Evolutionary conservation across 2,797 vertebrate genomes (phyloP).

Genomic region (Xiphorhynchus erythropygius): DNA sequence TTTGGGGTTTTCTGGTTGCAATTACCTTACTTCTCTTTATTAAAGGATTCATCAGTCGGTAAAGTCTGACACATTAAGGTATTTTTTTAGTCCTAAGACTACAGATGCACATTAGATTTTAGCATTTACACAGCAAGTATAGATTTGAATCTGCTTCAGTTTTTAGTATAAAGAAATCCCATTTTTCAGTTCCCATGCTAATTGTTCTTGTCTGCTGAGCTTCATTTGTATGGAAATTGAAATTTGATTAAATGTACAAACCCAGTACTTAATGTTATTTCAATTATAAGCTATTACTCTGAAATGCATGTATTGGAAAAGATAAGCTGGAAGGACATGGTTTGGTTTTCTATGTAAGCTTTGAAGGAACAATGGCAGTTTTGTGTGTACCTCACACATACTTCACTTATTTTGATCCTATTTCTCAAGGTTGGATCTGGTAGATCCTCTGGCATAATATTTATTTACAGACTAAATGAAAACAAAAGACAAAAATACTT

Average conservation of each 20-base stretch:
- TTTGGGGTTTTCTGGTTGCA: not conserved
- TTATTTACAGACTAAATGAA: conserved; percentile 3
- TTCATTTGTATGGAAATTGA: conserved; percentile 26
- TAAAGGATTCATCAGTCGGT: not conserved
- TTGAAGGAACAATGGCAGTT: not conserved
- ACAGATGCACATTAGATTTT: not conserved
- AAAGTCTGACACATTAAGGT: not conserved
- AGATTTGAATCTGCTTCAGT: not conserved
- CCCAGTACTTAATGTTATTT: not conserved
- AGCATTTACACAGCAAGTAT: not conserved
- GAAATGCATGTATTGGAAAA: not conserved
- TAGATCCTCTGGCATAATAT: not conserved
- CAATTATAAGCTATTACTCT: not conserved
- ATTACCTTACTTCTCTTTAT: not conserved
- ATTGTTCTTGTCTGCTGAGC: conserved; percentile 5
- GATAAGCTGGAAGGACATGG: not conserved
- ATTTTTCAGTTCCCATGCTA: not conserved
- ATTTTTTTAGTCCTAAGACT: not conserved
- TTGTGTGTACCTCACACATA: not conserved
- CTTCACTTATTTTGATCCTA: not conserved
- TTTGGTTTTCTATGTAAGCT: not conserved
- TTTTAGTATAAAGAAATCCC: not conserved
- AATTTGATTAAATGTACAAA: conserved; percentile 13
- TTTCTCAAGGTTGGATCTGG: not conserved
- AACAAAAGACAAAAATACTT: conserved; percentile 8